A percentile compares a stretch with the other conserved stretches of the same genome.
Conservation (phyloP, 2,888 invertebrate species). For the Meteorus cinctellus region DNA sequence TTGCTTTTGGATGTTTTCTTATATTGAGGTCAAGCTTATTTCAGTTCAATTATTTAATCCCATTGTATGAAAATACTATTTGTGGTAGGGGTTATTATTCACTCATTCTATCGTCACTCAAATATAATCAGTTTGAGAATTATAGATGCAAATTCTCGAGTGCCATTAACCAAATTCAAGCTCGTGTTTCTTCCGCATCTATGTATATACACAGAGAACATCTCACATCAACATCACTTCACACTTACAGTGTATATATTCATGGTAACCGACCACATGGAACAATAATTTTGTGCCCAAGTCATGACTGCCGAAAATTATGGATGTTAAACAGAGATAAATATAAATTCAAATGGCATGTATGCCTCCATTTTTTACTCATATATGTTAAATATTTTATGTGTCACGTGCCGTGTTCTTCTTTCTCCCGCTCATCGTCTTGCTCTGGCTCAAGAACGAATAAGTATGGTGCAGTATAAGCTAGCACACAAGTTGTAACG, state of each 20-base stretch:
- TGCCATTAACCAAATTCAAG: no score
- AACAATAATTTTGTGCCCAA: not conserved
- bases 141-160: no score
- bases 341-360: not conserved
- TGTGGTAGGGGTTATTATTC: no score
- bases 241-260: not conserved
- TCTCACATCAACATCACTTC: not conserved
- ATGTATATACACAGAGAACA: conserved; percentile 4
- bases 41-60: no score
- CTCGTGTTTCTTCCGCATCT: no score
- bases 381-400: conserved; percentile 7
- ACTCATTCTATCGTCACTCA: no score
- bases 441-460: conserved; percentile 7
- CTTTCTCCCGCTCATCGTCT: not conserved
- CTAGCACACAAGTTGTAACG: conserved; percentile 55
- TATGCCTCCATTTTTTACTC: not conserved
- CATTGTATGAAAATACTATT: no score
- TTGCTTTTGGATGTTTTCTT: no score
- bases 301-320: not conserved
- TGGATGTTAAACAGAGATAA: not conserved
- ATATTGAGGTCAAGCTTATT: no score
- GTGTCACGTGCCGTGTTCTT: conserved; percentile 4
- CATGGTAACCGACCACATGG: not conserved
- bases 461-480: conserved; percentile 16
- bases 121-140: no score